A percentile compares a stretch with the other conserved stretches of the same genome.
These are phyloP conservation scores for Montipora capricornis DNA, from an alignment of 64 coral and sea anemone species.

Conservation along the genomic window DNA sequence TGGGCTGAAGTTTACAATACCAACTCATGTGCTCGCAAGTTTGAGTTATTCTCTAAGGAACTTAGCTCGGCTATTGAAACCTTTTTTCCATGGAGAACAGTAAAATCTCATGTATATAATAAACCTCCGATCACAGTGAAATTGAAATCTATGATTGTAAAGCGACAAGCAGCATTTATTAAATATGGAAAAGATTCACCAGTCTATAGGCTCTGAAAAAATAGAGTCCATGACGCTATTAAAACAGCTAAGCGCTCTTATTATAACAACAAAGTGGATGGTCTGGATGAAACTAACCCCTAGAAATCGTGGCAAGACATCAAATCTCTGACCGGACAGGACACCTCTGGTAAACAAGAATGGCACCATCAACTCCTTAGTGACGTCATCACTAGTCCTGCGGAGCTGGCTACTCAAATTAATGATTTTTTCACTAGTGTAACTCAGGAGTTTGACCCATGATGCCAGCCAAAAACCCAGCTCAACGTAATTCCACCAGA, in stretches of 20 bases:
- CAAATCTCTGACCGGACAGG: slow-evolving; percentile 50
- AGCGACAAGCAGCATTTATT: slow-evolving; percentile 54
- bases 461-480: slow-evolving; percentile 9
- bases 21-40: slow-evolving; percentile 43
- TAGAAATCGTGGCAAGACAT: slow-evolving; percentile 68
- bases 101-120: slow-evolving; percentile 29
- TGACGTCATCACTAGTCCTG: slow-evolving; percentile 48
- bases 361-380: slow-evolving; percentile 66
- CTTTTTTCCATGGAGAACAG: slow-evolving; percentile 52
- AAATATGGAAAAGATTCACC: not conserved
- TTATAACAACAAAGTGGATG: slow-evolving; percentile 42
- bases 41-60: slow-evolving; percentile 50
- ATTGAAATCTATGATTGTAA: slow-evolving; percentile 58
- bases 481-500: slow-evolving; percentile 42
- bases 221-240: slow-evolving; percentile 18
- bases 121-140: slow-evolving; percentile 54
- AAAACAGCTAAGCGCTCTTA: slow-evolving; percentile 6
- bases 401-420: slow-evolving; percentile 53
- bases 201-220: slow-evolving; percentile 29
- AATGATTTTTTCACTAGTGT: slow-evolving; percentile 52
- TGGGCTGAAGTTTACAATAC: slow-evolving; percentile 50
- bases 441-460: slow-evolving; percentile 54
- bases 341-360: slow-evolving; percentile 32
- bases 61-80: slow-evolving; percentile 45
- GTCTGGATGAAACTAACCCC: slow-evolving; percentile 42